phyloP scores from a whole-genome alignment of 2,888 invertebrate genomes.

The Trichogramma evanescens region DNA sequence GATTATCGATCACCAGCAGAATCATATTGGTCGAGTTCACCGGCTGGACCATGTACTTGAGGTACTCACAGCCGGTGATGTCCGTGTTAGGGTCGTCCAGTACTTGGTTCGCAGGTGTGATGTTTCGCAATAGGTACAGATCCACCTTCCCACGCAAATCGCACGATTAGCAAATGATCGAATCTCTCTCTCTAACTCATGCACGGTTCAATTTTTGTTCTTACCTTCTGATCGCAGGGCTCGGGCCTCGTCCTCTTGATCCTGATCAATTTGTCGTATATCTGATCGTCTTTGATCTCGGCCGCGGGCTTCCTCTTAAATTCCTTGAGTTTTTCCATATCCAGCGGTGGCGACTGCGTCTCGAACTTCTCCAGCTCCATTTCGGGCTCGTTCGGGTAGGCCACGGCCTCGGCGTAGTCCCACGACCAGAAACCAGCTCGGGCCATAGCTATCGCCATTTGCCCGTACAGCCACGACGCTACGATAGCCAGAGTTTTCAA shows the following conservation, averaged over 20 bases:
- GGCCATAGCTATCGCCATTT: conserved; percentile 35
- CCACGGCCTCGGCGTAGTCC: conserved; percentile 34
- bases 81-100: conserved; percentile 32
- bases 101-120: conserved; percentile 26
- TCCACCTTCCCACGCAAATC: conserved; percentile 32
- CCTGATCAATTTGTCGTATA: conserved; percentile 59
- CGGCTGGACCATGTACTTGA: conserved; percentile 60
- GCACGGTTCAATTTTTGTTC: neutral
- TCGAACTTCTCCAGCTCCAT: conserved; percentile 9
- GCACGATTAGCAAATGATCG: neutral
- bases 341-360: conserved; percentile 23
- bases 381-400: conserved; percentile 33
- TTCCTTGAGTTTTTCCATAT: conserved; percentile 26
- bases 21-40: conserved; percentile 74
- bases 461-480: conserved; percentile 37
- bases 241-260: conserved; percentile 74
- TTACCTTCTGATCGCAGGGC: conserved; percentile 73
- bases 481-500: conserved; percentile 32
- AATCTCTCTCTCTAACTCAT: neutral
- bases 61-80: conserved; percentile 15
- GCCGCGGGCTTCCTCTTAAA: conserved; percentile 32
- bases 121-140: conserved; percentile 46
- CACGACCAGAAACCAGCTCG: conserved; percentile 36
- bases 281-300: conserved; percentile 49
- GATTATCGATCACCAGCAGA: conserved; percentile 64